Evolutionary conservation across 2,113 vertebrate genomes (phyloP).

Genomic region (Brachyhypopomus gauderio): DNA sequence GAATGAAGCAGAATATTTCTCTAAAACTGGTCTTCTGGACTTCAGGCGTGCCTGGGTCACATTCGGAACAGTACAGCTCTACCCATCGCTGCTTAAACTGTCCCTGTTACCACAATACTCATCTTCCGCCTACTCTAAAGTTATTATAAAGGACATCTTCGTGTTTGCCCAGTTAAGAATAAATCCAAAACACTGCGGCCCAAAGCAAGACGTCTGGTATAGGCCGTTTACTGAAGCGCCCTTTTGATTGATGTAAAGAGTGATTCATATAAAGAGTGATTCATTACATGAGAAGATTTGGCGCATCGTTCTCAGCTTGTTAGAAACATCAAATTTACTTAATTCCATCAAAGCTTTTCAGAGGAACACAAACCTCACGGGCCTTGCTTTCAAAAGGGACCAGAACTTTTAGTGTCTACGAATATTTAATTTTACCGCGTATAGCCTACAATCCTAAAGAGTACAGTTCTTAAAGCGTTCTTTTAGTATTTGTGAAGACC

Average conservation of each 20-base stretch:
- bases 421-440: background rate
- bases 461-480: background rate
- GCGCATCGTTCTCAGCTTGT: too few species aligned
- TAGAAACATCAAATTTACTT: too few species aligned
- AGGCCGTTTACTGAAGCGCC: background rate
- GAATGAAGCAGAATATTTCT: conserved; percentile 89
- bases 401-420: background rate
- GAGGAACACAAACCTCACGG: background rate
- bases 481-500: conserved; percentile 23
- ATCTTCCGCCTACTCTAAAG: background rate
- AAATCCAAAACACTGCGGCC: background rate
- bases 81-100: conserved; percentile 5
- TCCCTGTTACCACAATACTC: background rate
- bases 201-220: background rate
- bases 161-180: background rate
- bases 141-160: background rate
- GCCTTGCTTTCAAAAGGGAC: background rate
- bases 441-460: background rate
- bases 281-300: background rate
- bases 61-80: conserved; percentile 77
- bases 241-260: background rate
- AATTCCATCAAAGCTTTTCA: too few species aligned
- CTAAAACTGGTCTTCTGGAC: conserved; percentile 82
- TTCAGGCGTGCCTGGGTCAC: conserved; percentile 88
- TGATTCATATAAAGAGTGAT: background rate